Evolutionary conservation across 2,113 vertebrate species (phyloP).

Genomic region (Rostratula benghalensis): DNA sequence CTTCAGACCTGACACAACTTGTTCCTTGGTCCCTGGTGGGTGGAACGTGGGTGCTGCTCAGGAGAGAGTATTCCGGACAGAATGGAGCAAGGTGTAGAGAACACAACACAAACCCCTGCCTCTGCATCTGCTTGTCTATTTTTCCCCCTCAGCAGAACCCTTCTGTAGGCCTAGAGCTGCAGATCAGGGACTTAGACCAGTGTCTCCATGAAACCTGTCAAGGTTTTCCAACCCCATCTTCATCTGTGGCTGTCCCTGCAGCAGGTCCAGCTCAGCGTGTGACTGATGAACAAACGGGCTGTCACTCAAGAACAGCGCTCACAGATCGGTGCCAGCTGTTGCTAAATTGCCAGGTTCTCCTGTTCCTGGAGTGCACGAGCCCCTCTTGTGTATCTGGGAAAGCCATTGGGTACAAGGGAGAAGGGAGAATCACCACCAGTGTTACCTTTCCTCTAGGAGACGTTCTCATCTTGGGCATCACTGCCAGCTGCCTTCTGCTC

Average conservation of each 20-base stretch:
- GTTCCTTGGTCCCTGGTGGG: neutral
- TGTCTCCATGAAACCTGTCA: neutral
- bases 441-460: neutral
- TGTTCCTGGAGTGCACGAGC: neutral
- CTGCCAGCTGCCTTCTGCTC: neutral
- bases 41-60: neutral
- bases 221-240: neutral
- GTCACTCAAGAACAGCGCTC: neutral
- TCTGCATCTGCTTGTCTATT: fast-evolving
- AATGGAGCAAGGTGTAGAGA: fast-evolving
- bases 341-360: fast-evolving
- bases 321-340: fast-evolving
- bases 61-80: neutral
- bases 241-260: neutral
- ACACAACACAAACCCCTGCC: fast-evolving
- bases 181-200: neutral
- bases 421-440: neutral
- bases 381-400: fast-evolving
- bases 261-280: neutral
- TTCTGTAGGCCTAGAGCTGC: neutral
- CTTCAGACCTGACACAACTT: neutral
- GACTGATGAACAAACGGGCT: neutral
- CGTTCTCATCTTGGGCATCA: neutral
- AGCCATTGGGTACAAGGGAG: fast-evolving
- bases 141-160: neutral